Evolutionary conservation across 2,113 vertebrate species (phyloP).

Genomic region (Xiphorhynchus elegans): DNA sequence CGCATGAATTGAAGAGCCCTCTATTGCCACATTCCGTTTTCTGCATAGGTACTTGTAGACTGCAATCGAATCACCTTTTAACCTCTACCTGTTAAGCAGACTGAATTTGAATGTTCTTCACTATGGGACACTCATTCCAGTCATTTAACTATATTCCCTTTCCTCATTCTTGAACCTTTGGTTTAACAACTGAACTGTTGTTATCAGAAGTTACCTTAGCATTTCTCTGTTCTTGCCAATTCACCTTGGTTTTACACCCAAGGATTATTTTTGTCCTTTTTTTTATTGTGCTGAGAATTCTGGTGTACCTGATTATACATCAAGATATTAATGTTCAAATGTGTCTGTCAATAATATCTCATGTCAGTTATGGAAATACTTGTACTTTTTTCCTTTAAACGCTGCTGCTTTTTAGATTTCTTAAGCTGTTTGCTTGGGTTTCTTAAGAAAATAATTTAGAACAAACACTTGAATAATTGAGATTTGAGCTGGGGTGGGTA

Average conservation of each 20-base stretch:
- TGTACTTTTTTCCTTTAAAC: neutral
- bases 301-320: neutral
- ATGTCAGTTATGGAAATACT: neutral
- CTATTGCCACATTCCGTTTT: constrained; percentile 31
- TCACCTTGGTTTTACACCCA: neutral
- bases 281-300: neutral
- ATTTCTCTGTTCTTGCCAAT: neutral
- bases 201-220: neutral
- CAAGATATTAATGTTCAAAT: neutral
- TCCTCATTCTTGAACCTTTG: neutral
- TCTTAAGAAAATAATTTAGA: neutral
- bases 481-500: neutral
- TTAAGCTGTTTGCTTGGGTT: neutral
- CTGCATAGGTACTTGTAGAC: neutral
- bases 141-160: constrained; percentile 11
- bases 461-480: neutral
- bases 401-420: neutral
- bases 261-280: neutral
- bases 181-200: neutral
- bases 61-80: neutral
- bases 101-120: constrained; percentile 1
- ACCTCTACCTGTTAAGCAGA: constrained; percentile 16
- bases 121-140: neutral
- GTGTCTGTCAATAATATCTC: neutral
- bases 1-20: neutral